A percentile compares a stretch with the other conserved stretches of the same genome.
These are phyloP conservation scores for Eriosoma lanigerum DNA, from an alignment of 1,140 invertebrate species.

Conservation along the genomic window DNA sequence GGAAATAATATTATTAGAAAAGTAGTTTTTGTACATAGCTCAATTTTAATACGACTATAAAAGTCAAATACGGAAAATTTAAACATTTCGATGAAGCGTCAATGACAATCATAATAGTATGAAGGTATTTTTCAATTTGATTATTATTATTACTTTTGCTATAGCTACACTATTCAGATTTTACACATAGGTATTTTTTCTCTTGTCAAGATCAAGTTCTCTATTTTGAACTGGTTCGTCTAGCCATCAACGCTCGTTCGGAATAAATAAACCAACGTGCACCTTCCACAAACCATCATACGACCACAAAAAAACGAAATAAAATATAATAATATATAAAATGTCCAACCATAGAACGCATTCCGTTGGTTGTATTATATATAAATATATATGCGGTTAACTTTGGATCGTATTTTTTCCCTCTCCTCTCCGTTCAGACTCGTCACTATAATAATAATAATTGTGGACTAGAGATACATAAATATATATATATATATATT, in stretches of 20 bases:
- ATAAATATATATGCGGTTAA: constrained; percentile 20
- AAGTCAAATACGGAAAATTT: not conserved
- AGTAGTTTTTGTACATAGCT: no score
- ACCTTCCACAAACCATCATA: not conserved
- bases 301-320: constrained; percentile 42
- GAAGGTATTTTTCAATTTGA: no score
- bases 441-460: not conserved
- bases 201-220: constrained; percentile 9
- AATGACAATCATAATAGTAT: not conserved
- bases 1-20: no score
- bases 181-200: not conserved
- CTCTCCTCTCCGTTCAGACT: not conserved
- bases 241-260: not conserved
- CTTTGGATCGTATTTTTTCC: constrained; percentile 21
- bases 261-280: constrained; percentile 21
- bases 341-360: constrained; percentile 24
- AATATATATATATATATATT: constrained; percentile 1
- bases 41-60: no score
- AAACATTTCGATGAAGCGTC: not conserved
- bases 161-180: not conserved
- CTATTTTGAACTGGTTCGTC: constrained; percentile 45
- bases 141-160: no score
- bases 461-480: not conserved
- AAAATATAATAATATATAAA: constrained; percentile 24
- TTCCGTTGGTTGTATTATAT: constrained; percentile 4